Evolutionary conservation across 2,113 vertebrate species (phyloP).

Genomic region (Lepisosteus osseus): DNA sequence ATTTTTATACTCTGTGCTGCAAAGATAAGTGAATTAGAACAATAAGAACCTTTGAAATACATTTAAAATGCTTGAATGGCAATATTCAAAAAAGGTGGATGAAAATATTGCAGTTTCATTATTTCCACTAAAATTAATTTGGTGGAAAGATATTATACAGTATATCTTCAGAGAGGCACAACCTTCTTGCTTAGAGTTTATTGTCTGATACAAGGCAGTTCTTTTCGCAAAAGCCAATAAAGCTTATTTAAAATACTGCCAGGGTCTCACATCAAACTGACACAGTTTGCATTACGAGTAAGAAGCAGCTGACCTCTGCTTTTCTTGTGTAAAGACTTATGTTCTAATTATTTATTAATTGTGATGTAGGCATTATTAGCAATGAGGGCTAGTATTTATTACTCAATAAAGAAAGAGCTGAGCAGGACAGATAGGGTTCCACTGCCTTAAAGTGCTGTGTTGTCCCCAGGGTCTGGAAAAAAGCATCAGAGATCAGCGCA

Average conservation of each 20-base stretch:
- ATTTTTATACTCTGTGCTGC: neutral
- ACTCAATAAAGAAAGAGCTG: slow-evolving; percentile 22
- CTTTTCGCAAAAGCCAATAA: slow-evolving; percentile 23
- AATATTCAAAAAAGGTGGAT: neutral
- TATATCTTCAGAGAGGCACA: neutral
- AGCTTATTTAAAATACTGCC: slow-evolving; percentile 18
- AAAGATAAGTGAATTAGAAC: neutral
- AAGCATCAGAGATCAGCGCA: neutral
- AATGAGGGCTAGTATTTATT: slow-evolving; percentile 19
- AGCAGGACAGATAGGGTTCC: slow-evolving; percentile 8
- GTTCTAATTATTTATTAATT: slow-evolving; percentile 35
- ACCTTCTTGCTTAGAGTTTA: neutral
- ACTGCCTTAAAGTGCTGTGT: neutral
- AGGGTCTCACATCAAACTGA: slow-evolving; percentile 30
- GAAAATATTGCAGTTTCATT: neutral
- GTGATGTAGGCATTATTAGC: slow-evolving; percentile 28
- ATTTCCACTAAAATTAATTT: slow-evolving; percentile 3
- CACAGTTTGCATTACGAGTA: slow-evolving; percentile 20
- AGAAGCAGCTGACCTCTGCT: slow-evolving; percentile 28
- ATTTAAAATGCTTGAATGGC: neutral
- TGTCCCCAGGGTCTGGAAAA: neutral
- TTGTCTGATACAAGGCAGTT: neutral
- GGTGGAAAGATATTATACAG: neutral
- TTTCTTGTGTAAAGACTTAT: slow-evolving; percentile 27
- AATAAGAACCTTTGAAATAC: slow-evolving; percentile 1